phyloP scores from a whole-genome alignment of 2,888 invertebrate genomes.

The Thera obeliscata region DNA sequence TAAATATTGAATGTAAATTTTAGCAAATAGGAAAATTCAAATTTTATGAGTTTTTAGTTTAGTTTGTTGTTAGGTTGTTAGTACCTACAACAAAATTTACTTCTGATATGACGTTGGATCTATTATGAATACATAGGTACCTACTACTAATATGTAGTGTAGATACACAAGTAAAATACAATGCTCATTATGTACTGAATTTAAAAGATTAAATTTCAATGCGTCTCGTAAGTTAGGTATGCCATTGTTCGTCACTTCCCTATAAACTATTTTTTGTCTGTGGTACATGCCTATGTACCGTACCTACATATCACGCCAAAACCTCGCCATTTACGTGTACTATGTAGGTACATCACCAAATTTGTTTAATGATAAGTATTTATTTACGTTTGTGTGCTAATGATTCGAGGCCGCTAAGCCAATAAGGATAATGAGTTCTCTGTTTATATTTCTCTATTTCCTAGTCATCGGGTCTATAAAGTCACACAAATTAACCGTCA shows the following conservation, averaged over 20 bases:
- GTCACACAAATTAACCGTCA: background rate
- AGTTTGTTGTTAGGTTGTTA: too few species aligned
- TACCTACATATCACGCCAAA: slow-evolving; percentile 32
- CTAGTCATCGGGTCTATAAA: background rate
- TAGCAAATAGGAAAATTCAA: too few species aligned
- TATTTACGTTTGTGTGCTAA: slow-evolving; percentile 22
- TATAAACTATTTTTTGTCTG: slow-evolving; percentile 52
- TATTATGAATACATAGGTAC: too few species aligned
- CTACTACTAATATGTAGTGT: background rate
- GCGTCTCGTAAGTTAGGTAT: background rate
- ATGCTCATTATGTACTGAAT: too few species aligned
- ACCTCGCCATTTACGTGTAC: slow-evolving; percentile 55
- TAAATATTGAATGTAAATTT: too few species aligned
- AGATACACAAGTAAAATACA: too few species aligned
- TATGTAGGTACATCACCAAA: slow-evolving; percentile 45
- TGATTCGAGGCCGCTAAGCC: slow-evolving; percentile 16
- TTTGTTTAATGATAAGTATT: slow-evolving; percentile 40
- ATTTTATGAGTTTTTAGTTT: too few species aligned
- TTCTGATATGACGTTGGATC: too few species aligned
- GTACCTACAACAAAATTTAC: too few species aligned
- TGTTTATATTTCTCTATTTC: background rate
- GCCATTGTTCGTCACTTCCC: too few species aligned
- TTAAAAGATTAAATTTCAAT: background rate
- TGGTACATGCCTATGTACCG: slow-evolving; percentile 51
- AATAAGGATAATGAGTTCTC: slow-evolving; percentile 8